A percentile compares a stretch with the other conserved stretches of the same genome.
Evolutionary conservation across 1,140 invertebrate species (phyloP).

Genomic region (Phenacoccus solenopsis): DNA sequence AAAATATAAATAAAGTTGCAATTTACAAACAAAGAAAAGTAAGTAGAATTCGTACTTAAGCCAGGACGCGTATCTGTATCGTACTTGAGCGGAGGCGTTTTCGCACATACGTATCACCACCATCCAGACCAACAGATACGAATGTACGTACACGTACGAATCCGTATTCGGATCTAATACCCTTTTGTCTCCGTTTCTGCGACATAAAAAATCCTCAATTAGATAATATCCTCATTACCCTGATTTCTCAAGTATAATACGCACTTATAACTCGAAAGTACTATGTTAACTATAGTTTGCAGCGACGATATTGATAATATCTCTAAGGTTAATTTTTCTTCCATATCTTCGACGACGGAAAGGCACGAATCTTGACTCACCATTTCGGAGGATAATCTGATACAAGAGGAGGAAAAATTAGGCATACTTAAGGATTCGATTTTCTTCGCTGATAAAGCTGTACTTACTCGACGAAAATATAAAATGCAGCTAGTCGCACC

Average conservation of each 20-base stretch:
- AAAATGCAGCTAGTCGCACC: neutral
- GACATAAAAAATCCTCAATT: neutral
- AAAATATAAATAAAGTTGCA: neutral
- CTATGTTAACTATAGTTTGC: conserved; percentile 9
- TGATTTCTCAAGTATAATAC: too few relatives aligned
- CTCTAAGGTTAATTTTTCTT: conserved; percentile 7
- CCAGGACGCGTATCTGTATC: conserved; percentile 52
- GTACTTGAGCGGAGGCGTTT: conserved; percentile 48
- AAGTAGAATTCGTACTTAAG: conserved; percentile 25
- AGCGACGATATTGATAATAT: conserved; percentile 6
- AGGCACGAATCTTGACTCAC: conserved; percentile 1
- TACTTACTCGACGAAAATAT: neutral
- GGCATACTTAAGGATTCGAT: neutral
- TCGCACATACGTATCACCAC: conserved; percentile 54
- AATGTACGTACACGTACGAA: conserved; percentile 7
- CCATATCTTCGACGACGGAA: conserved; percentile 10
- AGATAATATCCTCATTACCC: neutral
- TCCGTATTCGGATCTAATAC: neutral
- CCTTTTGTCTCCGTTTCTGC: neutral
- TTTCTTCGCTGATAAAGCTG: neutral
- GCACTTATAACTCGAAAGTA: neutral
- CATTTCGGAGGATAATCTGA: conserved; percentile 5
- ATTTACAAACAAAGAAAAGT: neutral
- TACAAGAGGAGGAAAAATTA: neutral
- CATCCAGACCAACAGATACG: conserved; percentile 60